Evolutionary conservation across 2,888 invertebrate genomes (phyloP), one percentile per base, ranked within the genome.

Genomic region (Vannuccia rotundouncinata): DNA sequence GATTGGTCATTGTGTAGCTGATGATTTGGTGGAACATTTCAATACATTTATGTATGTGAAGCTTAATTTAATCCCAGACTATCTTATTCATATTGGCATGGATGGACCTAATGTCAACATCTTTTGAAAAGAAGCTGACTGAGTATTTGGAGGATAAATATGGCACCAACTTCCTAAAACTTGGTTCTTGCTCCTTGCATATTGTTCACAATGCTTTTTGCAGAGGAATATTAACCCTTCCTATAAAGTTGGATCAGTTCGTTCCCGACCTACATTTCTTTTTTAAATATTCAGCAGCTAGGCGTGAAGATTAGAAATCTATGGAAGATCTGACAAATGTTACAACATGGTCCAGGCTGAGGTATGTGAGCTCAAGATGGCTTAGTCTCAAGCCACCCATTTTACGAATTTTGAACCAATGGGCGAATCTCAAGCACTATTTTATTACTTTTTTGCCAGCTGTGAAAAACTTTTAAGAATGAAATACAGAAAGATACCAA

Each of bases 81-180:
- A 22, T 73, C 74, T 73, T n/a, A 5, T 73, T 13, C 74, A 73
- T 73, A 73, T 73, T 73, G 27, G 10, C 22, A 73, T 17, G 27
- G 74, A 73, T 73, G 74, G 74, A 22, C 74, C 74, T n/a, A 73
- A 73, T 73, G 74, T 73, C n/a, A 73, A 73, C 5, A 73, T 73
- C 10, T 13, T 73, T 73, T 73, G 5, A 73, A 73, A 73, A 73
- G 10, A 73, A 73, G 27, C 74, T 73, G 74, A 5, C 74, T 22
- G 27, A 73, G 74, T 28, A 73, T 22, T 73, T 73, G 74, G 10
- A 73, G 27, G 74, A 25, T 28, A 28, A 73, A 73, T 25, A 22
- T 73, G 27, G 5, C 29, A 73, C 74, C 74, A 73, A 27, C 74
- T 73, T 73, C 22, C 27, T 73, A 22, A 73, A 73, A 73, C n/a